phyloP scores from a whole-genome alignment of 2,797 vertebrate species.

The Tinamus major region DNA sequence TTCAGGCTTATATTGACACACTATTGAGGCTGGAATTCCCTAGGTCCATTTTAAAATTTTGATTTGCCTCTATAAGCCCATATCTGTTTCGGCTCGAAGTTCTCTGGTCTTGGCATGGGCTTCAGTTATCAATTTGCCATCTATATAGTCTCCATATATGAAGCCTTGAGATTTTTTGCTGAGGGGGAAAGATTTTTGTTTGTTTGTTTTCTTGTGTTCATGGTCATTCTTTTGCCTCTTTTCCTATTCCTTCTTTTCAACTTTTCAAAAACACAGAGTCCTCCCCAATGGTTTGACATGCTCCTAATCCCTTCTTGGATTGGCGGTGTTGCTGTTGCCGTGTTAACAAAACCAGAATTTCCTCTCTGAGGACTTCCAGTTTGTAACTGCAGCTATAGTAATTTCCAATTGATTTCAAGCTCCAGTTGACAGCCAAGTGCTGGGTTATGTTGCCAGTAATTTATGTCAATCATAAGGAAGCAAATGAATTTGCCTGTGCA shows the following conservation, averaged over 20 bases:
- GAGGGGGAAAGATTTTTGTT: neutral
- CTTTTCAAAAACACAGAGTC: neutral
- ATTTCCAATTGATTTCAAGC: conserved; percentile 6
- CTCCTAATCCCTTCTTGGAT: neutral
- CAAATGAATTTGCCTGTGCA: neutral
- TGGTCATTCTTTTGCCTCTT: neutral
- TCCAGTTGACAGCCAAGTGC: neutral
- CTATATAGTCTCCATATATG: neutral
- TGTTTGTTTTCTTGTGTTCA: neutral
- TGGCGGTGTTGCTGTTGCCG: neutral
- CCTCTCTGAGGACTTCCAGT: neutral
- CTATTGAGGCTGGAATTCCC: neutral
- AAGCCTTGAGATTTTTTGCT: neutral
- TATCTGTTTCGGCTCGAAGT: conserved; percentile 31
- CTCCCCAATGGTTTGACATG: neutral
- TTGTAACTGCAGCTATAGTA: neutral
- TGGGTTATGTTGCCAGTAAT: neutral
- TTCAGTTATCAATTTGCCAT: conserved; percentile 10
- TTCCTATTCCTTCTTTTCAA: neutral
- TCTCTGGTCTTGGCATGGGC: conserved; percentile 5
- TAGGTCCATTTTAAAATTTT: neutral
- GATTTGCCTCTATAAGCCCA: conserved; percentile 21
- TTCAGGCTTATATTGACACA: neutral
- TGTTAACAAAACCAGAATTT: conserved; percentile 5
- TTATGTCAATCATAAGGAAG: neutral